Percentiles rank a stretch among this genome's conserved stretches.
Evolutionary conservation across 2,888 invertebrate species (phyloP).

Genomic region (Cyaniris semiargus): DNA sequence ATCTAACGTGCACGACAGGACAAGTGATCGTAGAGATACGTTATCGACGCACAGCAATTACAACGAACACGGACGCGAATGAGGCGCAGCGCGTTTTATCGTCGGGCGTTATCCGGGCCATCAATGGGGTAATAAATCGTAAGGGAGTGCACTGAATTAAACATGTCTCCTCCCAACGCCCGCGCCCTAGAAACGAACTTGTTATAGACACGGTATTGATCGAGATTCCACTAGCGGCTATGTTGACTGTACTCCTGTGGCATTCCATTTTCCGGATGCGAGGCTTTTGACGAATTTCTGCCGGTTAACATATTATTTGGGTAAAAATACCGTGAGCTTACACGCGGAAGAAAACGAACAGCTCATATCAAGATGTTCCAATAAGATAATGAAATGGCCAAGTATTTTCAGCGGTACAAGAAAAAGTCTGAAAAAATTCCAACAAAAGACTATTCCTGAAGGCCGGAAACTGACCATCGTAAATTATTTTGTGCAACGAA

Average conservation of each 20-base stretch:
- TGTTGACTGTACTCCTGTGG: background rate
- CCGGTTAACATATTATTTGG: background rate
- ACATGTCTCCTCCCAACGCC: conserved; percentile 18
- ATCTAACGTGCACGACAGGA: background rate
- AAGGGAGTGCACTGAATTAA: conserved; percentile 21
- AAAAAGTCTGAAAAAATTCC: background rate
- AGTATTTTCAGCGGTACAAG: background rate
- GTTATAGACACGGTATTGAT: conserved; percentile 12
- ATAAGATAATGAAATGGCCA: background rate
- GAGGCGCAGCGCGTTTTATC: background rate
- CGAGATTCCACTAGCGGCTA: background rate
- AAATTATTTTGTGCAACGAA: background rate
- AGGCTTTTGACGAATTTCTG: background rate
- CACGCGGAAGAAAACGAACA: background rate
- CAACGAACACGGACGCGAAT: background rate
- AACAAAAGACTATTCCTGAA: background rate
- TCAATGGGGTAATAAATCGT: conserved; percentile 18
- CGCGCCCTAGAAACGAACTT: conserved; percentile 20
- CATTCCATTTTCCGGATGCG: background rate
- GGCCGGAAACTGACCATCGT: background rate
- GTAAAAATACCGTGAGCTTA: background rate
- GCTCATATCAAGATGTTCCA: background rate
- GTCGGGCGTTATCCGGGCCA: conserved; percentile 13
- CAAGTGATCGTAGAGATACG: conserved; percentile 15
- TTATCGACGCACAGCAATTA: conserved; percentile 9